Base-by-base conservation (phyloP, 2,797 vertebrate genomes). In the Alcedo atthis region DNA sequence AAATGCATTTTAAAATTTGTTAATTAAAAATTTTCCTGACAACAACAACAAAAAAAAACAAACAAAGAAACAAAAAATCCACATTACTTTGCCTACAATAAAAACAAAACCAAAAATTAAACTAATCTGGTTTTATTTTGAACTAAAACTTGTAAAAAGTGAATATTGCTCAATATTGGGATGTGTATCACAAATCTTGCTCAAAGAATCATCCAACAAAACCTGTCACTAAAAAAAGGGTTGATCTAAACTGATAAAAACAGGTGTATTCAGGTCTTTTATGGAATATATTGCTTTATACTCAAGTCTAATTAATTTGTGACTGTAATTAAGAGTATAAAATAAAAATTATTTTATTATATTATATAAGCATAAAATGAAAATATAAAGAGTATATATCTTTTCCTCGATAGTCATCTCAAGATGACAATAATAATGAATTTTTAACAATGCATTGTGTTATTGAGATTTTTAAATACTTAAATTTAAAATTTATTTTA, bases 21-120 rank as follows among this genome's bases (percentile, higher is more conserved):
- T 75, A 59, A 81, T 88, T 90, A 91, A 88, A 94, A 83, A 46
- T 66, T 6, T 89, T 64, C 45, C 24, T 91, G 55, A 71, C 2
- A 66, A 93, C 48, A 14, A 73, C 76, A 80, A 46, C 30, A 48
- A 24, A 14, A 25, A 24, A 48, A 48, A 43, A 16, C 42, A 20
- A 46, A 46, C 10, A 20, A 45, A 42, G 5, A 42, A 42, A 15
- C 43, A 43, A 46, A 46, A 46, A 46, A 45, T 11, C 20, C 20
- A 21, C 2, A 78, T 51, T 46, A 84, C 37, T 80, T 87, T 81
- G 9, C 59, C 42, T 92, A 91, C 89, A 85, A 68, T 63, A 43
- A 76, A 76, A 75, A 7, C 19, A 70, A 82, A 61, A 3, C 3
- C 6, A 68, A 67, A 14, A 6, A 25, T 71, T 87, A 21, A 53